These are phyloP conservation scores for Mycetomoellerius zeteki DNA, from an alignment of 1,140 invertebrate genomes.

Conservation along the genomic window DNA sequence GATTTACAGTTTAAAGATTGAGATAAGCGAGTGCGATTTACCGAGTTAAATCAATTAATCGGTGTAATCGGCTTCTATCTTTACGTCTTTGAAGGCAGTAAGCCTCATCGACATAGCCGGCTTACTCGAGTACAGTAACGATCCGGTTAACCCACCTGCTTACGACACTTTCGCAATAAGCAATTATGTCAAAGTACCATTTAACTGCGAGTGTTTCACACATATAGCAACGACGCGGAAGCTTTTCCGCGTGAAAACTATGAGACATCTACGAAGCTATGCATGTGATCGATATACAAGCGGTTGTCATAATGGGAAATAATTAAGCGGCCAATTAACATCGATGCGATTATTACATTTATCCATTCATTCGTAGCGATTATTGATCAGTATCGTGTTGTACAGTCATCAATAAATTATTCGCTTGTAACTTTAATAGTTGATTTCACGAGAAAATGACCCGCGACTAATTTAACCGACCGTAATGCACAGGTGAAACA, in stretches of 20 bases:
- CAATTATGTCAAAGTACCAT: slow-evolving; percentile 62
- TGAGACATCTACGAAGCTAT: slow-evolving; percentile 17
- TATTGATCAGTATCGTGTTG: slow-evolving; percentile 52
- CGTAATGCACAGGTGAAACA: background rate
- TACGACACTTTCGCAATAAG: slow-evolving; percentile 69
- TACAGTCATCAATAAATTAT: slow-evolving; percentile 46
- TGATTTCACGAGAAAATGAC: slow-evolving; percentile 51
- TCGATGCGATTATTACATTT: slow-evolving; percentile 57
- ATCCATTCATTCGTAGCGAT: slow-evolving; percentile 46
- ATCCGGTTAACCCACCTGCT: slow-evolving; percentile 50
- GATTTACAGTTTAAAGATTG: background rate
- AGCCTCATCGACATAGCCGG: slow-evolving; percentile 43
- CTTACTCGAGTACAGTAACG: slow-evolving; percentile 57
- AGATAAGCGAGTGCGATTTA: slow-evolving; percentile 15
- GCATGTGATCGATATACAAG: slow-evolving; percentile 9
- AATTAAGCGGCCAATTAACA: slow-evolving; percentile 54
- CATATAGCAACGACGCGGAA: background rate
- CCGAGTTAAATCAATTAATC: slow-evolving; percentile 64
- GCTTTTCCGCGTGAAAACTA: slow-evolving; percentile 22
- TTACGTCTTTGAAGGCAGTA: slow-evolving; percentile 53
- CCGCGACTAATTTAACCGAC: slow-evolving; percentile 26
- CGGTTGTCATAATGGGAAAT: slow-evolving; percentile 46
- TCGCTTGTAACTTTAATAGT: slow-evolving; percentile 28
- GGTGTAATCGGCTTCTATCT: slow-evolving; percentile 64
- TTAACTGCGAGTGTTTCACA: slow-evolving; percentile 51